Conservation (phyloP, 2,888 invertebrate genomes). For the Lysandra coridon region DNA sequence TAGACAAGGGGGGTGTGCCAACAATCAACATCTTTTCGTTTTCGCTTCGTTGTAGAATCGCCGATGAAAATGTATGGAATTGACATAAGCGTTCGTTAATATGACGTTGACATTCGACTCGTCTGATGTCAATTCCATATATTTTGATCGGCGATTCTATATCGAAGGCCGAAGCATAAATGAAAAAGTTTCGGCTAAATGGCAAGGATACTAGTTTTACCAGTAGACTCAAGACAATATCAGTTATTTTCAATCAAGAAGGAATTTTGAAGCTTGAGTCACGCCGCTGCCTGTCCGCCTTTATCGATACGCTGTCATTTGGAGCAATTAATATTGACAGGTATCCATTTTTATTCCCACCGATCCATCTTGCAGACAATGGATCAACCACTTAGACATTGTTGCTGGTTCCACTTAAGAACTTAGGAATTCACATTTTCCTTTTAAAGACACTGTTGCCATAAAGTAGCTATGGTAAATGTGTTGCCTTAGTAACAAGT, state of each 20-base stretch:
- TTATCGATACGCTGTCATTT: slow-evolving; percentile 1
- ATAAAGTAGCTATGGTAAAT: neutral
- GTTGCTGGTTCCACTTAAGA: neutral
- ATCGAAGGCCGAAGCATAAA: too few species aligned
- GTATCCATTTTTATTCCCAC: slow-evolving; percentile 4
- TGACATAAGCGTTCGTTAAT: too few species aligned
- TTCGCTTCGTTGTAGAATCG: too few species aligned
- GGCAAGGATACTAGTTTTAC: neutral
- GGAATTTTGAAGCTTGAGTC: neutral
- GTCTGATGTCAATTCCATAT: too few species aligned
- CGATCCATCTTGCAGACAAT: slow-evolving; percentile 13
- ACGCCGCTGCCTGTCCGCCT: neutral
- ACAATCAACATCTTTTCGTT: too few species aligned
- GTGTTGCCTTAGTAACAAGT: neutral
- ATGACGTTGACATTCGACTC: too few species aligned
- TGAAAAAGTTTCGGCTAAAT: too few species aligned
- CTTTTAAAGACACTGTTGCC: neutral
- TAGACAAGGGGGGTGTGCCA: too few species aligned
- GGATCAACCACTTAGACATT: neutral
- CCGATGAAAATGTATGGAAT: too few species aligned
- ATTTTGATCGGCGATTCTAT: too few species aligned
- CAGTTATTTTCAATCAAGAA: neutral
- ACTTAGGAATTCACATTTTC: neutral
- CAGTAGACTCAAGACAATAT: neutral
- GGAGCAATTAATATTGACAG: slow-evolving; percentile 11